Conservation (phyloP, 2,888 invertebrate genomes). For the Saturnia pavonia region DNA sequence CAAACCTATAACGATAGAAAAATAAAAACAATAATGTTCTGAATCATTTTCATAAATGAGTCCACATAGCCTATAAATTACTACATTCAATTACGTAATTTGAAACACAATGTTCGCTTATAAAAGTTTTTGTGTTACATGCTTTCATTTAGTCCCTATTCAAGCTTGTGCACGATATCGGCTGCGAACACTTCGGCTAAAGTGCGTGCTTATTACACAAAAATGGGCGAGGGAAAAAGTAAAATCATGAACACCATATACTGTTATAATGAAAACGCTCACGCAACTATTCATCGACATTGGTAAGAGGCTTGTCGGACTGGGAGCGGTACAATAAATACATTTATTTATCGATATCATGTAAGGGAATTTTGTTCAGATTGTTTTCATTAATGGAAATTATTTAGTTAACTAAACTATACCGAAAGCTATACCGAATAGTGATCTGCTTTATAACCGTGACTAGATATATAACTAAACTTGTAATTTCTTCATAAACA, state of each 20-base stretch:
- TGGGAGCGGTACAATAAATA: background rate
- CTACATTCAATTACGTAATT: conserved; percentile 12
- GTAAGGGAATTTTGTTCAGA: background rate
- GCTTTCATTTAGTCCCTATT: conserved; percentile 42
- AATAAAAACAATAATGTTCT: too few relatives aligned
- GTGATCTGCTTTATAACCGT: too few relatives aligned
- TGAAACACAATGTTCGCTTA: conserved; percentile 31
- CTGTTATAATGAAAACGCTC: conserved; percentile 60
- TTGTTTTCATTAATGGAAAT: background rate
- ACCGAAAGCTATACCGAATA: too few relatives aligned
- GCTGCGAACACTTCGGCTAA: conserved; percentile 43
- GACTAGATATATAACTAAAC: too few relatives aligned
- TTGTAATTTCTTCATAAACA: too few relatives aligned
- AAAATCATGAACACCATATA: conserved; percentile 54
- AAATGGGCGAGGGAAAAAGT: conserved; percentile 55
- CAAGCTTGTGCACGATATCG: conserved; percentile 41
- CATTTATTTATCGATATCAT: background rate
- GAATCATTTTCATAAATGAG: background rate
- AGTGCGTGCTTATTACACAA: conserved; percentile 58
- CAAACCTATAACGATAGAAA: too few relatives aligned
- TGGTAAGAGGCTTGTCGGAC: conserved; percentile 22
- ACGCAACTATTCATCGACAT: conserved; percentile 50
- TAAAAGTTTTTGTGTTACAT: conserved; percentile 38
- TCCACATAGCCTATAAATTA: background rate
- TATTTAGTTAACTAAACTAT: too few relatives aligned